A percentile compares a stretch with the other conserved stretches of the same genome.
These are phyloP conservation scores for Rhingia rostrata DNA, from an alignment of 2,888 invertebrate species.

Conservation along the genomic window DNA sequence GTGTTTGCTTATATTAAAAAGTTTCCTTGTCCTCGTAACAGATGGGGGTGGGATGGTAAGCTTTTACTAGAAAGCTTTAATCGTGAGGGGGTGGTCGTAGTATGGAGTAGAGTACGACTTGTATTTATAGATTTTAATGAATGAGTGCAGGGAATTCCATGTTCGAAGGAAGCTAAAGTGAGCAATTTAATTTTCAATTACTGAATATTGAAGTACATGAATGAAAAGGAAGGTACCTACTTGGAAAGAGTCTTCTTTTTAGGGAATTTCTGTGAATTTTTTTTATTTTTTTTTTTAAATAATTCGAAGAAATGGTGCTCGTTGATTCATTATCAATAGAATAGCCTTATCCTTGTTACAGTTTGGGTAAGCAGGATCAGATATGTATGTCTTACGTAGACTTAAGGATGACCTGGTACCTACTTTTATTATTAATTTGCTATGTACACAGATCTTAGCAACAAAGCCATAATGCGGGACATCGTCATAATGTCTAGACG, in stretches of 20 bases:
- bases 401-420: no score
- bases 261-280: not conserved
- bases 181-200: slow-evolving; percentile 31
- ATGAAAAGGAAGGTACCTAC: not conserved
- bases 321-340: slow-evolving; percentile 23
- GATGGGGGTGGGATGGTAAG: slow-evolving; percentile 33
- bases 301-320: no score
- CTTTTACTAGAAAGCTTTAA: slow-evolving; percentile 70
- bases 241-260: not conserved
- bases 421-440: no score
- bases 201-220: slow-evolving; percentile 3
- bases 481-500: no score
- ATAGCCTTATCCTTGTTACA: no score
- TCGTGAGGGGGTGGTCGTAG: slow-evolving; percentile 39
- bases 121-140: slow-evolving; percentile 54
- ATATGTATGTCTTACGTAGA: no score
- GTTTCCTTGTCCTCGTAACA: slow-evolving; percentile 6
- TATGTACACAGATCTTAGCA: no score
- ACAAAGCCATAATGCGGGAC: no score
- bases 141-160: slow-evolving; percentile 28
- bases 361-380: no score
- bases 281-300: slow-evolving; percentile 5
- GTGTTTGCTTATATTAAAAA: slow-evolving; percentile 41
- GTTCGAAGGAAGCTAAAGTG: not conserved
- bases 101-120: slow-evolving; percentile 29